Evolutionary conservation across 2,888 invertebrate genomes (phyloP).

Genomic region (Zaprionus lineosus): DNA sequence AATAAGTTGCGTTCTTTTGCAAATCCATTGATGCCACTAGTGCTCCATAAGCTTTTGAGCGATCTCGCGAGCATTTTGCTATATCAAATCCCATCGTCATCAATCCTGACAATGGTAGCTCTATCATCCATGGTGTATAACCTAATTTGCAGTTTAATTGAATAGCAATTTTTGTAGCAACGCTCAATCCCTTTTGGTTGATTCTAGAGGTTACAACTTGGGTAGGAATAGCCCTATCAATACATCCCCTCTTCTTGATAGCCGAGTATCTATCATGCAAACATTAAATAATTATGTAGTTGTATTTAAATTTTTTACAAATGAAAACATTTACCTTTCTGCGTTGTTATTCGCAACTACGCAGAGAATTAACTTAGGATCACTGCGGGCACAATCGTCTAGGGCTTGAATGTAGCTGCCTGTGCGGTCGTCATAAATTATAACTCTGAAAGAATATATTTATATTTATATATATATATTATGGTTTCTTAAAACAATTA

Average conservation of each 20-base stretch:
- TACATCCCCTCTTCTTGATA: constrained; percentile 92
- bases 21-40: constrained; percentile 89
- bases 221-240: constrained; percentile 88
- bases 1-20: constrained; percentile 86
- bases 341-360: constrained; percentile 88
- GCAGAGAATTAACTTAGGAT: constrained; percentile 87
- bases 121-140: constrained; percentile 93
- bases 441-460: constrained; percentile 47
- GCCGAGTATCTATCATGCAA: constrained; percentile 90
- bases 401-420: constrained; percentile 86
- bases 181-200: constrained; percentile 84
- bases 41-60: constrained; percentile 88
- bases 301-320: neutral
- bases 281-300: neutral
- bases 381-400: constrained; percentile 84
- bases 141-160: constrained; percentile 97
- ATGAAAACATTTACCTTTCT: constrained; percentile 84
- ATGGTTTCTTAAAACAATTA: no score
- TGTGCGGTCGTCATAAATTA: constrained; percentile 85
- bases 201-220: constrained; percentile 84
- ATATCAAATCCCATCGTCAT: constrained; percentile 96
- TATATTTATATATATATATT: no score
- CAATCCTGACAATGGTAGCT: constrained; percentile 86
- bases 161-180: constrained; percentile 95
- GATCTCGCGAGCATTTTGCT: constrained; percentile 90